Evolutionary conservation across 1,140 invertebrate species (phyloP).

Genomic region (Spodoptera litura): DNA sequence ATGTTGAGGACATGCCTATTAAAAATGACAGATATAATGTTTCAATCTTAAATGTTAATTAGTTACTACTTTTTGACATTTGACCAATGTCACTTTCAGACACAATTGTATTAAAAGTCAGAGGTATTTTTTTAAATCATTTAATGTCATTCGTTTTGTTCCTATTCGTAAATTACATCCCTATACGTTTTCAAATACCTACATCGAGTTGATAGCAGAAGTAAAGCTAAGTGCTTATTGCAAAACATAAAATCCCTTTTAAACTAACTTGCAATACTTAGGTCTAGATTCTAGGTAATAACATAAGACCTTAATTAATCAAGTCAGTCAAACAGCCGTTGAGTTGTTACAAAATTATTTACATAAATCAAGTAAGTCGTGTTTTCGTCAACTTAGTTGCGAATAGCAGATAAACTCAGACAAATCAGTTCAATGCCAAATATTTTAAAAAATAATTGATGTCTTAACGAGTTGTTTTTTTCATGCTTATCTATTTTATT

Average conservation of each 20-base stretch:
- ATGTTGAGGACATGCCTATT: conserved; percentile 10
- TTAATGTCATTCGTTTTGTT: too few relatives aligned
- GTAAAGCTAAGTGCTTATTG: too few relatives aligned
- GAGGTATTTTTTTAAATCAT: too few relatives aligned
- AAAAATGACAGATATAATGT: neutral
- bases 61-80: too few relatives aligned
- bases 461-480: neutral
- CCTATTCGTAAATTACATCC: too few relatives aligned
- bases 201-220: too few relatives aligned
- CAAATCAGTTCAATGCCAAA: conserved; percentile 16
- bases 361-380: conserved; percentile 20
- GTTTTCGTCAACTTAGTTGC: conserved; percentile 9
- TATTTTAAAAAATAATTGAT: neutral
- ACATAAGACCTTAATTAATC: conserved; percentile 23
- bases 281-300: neutral
- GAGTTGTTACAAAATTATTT: conserved; percentile 2
- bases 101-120: too few relatives aligned
- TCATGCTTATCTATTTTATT: neutral
- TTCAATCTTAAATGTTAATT: neutral
- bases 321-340: conserved; percentile 10
- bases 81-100: too few relatives aligned
- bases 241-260: too few relatives aligned
- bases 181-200: too few relatives aligned
- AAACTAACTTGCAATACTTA: too few relatives aligned
- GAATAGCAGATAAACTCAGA: neutral